A percentile compares a stretch with the other conserved stretches of the same genome.
phyloP scores from a whole-genome alignment of 2,797 vertebrate genomes.

The Nannoperca australis region DNA sequence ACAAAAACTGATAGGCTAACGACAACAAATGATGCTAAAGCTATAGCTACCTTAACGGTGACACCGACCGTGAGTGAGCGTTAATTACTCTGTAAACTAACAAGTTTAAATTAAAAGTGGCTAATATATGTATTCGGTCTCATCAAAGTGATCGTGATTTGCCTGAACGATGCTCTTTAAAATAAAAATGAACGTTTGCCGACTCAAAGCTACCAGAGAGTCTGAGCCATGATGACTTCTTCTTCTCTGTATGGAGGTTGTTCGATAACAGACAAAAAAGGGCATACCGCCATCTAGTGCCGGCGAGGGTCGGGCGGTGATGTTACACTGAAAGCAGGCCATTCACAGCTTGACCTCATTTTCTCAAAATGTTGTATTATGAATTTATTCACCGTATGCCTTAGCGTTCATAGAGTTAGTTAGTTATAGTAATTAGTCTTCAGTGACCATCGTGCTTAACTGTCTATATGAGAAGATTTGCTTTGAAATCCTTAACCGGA shows the following conservation, averaged over 20 bases:
- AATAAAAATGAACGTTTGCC: not conserved
- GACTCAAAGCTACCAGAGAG: not conserved
- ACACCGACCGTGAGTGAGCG: not conserved
- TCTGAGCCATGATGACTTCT: not conserved
- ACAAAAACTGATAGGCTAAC: slow-evolving; percentile 31
- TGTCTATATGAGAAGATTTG: not conserved
- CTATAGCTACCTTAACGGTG: slow-evolving; percentile 10
- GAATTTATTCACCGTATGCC: too few species aligned
- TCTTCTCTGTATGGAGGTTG: not conserved
- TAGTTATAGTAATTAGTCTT: too few species aligned
- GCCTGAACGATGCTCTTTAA: not conserved
- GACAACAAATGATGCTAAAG: slow-evolving; percentile 33
- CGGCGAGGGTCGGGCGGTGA: not conserved
- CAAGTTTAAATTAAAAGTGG: not conserved
- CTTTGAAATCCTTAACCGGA: not conserved
- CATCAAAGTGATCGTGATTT: not conserved
- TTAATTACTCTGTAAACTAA: not conserved
- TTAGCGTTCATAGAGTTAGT: too few species aligned
- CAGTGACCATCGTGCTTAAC: not conserved
- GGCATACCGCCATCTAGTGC: slow-evolving; percentile 36
- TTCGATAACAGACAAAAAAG: not conserved
- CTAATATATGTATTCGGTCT: slow-evolving; percentile 12
- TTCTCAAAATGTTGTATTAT: too few species aligned
- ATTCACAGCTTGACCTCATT: too few species aligned
- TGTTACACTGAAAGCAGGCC: too few species aligned